phyloP scores from a whole-genome alignment of 2,113 vertebrate genomes.

The Perognathus longimembris region DNA sequence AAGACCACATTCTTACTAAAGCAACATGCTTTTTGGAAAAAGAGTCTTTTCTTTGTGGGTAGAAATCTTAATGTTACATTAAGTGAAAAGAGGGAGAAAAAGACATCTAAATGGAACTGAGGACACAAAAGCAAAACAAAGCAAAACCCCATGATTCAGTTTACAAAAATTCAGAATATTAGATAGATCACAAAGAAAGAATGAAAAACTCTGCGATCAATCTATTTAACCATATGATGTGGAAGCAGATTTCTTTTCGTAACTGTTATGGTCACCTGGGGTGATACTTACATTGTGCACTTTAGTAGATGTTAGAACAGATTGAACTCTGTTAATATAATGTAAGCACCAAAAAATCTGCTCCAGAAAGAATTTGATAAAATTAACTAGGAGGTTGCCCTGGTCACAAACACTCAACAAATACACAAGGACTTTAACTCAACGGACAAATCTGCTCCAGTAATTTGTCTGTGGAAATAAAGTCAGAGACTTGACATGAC shows the following conservation, averaged over 20 bases:
- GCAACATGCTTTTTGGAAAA: not conserved
- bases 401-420: not conserved
- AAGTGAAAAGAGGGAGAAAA: not conserved
- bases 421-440: not conserved
- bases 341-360: not conserved
- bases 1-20: slow-evolving; percentile 55
- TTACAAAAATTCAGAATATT: slow-evolving; percentile 39
- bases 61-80: slow-evolving; percentile 18
- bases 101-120: slow-evolving; percentile 28
- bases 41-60: slow-evolving; percentile 21
- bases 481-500: slow-evolving; percentile 1
- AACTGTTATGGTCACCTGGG: not conserved
- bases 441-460: not conserved
- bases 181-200: not conserved
- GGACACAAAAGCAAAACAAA: not conserved
- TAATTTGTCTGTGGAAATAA: slow-evolving; percentile 47
- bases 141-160: not conserved
- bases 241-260: not conserved
- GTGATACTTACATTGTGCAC: not conserved
- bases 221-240: slow-evolving; percentile 19
- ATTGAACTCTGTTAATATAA: not conserved
- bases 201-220: not conserved
- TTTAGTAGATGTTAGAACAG: not conserved
- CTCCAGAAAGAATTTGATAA: not conserved
- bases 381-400: not conserved